phyloP scores from a whole-genome alignment of 2,888 invertebrate species.

The Lycaena phlaeas region DNA sequence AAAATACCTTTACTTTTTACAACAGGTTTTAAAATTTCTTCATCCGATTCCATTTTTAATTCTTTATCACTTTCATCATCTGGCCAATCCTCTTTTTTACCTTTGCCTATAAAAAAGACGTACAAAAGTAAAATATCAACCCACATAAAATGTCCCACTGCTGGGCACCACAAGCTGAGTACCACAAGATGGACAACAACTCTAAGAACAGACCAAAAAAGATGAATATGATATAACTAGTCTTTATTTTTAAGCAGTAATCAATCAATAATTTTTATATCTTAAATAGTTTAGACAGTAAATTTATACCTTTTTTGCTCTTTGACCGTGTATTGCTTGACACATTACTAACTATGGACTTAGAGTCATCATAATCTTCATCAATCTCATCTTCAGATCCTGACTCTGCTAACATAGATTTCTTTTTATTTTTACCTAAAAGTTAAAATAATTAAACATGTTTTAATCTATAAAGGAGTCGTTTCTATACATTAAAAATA shows the following conservation, averaged over 20 bases:
- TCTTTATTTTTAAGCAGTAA: not conserved
- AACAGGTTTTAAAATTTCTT: conserved; percentile 46
- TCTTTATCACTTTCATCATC: conserved; percentile 64
- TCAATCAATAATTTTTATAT: no score
- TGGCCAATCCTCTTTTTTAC: conserved; percentile 72
- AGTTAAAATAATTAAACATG: conserved; percentile 4
- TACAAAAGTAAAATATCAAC: no score
- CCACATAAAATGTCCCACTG: no score
- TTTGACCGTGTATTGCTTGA: conserved; percentile 44
- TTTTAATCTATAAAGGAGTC: no score
- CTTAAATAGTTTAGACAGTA: not conserved
- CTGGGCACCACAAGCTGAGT: no score
- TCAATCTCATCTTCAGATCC: conserved; percentile 61
- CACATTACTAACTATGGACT: conserved; percentile 50
- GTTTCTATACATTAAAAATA: no score
- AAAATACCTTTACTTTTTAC: conserved; percentile 51
- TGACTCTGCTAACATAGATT: conserved; percentile 55
- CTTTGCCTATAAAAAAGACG: conserved; percentile 50
- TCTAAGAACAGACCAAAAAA: no score
- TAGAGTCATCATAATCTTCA: conserved; percentile 47
- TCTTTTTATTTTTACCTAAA: conserved; percentile 47
- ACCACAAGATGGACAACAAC: no score
- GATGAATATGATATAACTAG: no score
- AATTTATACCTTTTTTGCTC: conserved; percentile 41
- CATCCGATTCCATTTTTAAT: conserved; percentile 41